These are phyloP conservation scores for Ctenodactylus gundi DNA, from an alignment of 2,113 vertebrate genomes.

Conservation along the genomic window DNA sequence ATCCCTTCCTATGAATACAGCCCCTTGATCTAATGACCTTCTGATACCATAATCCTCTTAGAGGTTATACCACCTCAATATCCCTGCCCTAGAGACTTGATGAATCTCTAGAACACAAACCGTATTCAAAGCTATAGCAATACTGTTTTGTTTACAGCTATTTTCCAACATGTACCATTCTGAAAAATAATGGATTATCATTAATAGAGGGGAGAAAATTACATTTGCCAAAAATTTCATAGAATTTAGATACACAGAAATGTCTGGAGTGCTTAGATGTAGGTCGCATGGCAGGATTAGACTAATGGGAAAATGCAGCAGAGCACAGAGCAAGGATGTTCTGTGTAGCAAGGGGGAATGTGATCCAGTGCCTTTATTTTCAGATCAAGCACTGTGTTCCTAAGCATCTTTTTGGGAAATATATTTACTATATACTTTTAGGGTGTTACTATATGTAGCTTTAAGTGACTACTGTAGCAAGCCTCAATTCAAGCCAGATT, in stretches of 20 bases:
- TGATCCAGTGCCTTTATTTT: neutral
- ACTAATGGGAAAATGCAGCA: neutral
- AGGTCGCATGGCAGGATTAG: neutral
- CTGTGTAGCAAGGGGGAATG: neutral
- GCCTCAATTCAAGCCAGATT: neutral
- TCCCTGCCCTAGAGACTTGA: too few relatives aligned
- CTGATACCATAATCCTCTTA: neutral
- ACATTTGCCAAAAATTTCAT: neutral
- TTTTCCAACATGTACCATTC: neutral
- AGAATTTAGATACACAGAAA: neutral
- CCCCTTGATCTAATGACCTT: neutral
- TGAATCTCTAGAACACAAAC: neutral
- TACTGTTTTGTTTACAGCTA: neutral
- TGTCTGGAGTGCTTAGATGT: neutral
- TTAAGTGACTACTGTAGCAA: neutral
- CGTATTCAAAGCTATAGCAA: too few relatives aligned
- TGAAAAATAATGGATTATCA: neutral
- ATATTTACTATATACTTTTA: neutral
- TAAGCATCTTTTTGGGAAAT: neutral
- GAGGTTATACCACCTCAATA: neutral
- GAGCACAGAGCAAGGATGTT: neutral
- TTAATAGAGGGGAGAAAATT: neutral
- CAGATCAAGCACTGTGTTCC: neutral
- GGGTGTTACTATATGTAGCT: neutral
- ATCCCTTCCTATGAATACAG: neutral